A percentile compares a stretch with the other conserved stretches of the same genome.
Conservation (phyloP, 2,797 vertebrate genomes). For the Orientallactaga sibirica region DNA sequence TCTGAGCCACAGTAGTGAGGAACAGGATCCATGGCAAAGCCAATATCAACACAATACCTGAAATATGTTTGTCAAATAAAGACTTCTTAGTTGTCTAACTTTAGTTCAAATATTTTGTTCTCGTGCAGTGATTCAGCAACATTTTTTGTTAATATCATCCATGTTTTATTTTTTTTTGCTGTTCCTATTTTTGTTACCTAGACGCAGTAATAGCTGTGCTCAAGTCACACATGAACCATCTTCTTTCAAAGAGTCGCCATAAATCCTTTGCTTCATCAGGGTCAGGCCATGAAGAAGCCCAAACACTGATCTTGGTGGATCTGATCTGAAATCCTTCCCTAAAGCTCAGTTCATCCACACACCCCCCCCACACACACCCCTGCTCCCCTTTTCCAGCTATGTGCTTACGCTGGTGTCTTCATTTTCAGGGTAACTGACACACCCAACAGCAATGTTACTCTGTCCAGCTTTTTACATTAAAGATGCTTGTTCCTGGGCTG, state of each 20-base stretch:
- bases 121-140: not conserved
- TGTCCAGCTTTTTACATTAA: not conserved
- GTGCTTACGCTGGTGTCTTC: not conserved
- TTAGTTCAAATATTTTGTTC: not conserved
- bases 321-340: not conserved
- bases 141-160: not conserved
- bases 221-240: not conserved
- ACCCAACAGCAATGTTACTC: not conserved
- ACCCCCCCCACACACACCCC: accelerated
- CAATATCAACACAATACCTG: not conserved
- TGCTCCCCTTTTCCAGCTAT: not conserved
- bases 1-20: not conserved
- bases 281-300: not conserved
- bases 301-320: not conserved
- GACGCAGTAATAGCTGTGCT: not conserved
- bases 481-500: not conserved
- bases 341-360: not conserved
- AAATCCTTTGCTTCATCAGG: not conserved
- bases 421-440: not conserved
- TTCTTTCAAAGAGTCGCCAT: not conserved
- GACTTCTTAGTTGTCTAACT: not conserved
- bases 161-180: not conserved
- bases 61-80: not conserved
- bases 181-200: not conserved
- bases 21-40: not conserved